phyloP scores from a whole-genome alignment of 2,797 vertebrate genomes.

The Synaphobranchus kaupii region DNA sequence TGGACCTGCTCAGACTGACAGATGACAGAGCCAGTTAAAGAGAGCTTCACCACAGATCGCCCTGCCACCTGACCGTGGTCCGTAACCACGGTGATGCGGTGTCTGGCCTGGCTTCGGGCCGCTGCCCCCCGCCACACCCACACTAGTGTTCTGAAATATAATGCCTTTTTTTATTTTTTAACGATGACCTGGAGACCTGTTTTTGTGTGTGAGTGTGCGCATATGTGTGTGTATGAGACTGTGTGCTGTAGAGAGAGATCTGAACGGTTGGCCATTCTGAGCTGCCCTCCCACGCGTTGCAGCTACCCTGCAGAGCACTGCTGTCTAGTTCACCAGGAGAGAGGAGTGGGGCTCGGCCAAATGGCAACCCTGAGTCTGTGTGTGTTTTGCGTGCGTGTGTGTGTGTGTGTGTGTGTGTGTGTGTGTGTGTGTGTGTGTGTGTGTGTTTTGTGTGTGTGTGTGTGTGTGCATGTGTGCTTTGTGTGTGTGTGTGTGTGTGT shows the following conservation, averaged over 20 bases:
- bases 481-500: too few species aligned
- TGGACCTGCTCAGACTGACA: background rate
- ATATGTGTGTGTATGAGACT: too few species aligned
- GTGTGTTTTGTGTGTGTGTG: too few species aligned
- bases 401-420: too few species aligned
- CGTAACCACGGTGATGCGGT: background rate
- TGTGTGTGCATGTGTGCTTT: background rate
- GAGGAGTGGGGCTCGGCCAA: background rate
- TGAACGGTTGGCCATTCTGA: background rate
- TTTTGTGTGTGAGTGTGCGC: background rate
- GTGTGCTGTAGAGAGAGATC: background rate
- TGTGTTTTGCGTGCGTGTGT: too few species aligned
- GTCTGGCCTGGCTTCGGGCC: background rate
- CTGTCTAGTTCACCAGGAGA: background rate
- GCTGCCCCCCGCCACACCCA: background rate
- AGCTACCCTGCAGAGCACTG: background rate
- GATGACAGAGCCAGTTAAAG: background rate
- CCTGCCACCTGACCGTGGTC: background rate
- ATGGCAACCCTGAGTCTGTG: background rate
- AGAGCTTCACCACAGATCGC: background rate
- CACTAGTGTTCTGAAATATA: background rate
- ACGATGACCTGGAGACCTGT: background rate
- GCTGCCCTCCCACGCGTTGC: background rate
- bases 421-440: too few species aligned
- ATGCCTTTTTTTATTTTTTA: background rate